Conservation (phyloP, 1,140 invertebrate species). For the Lepidostoma basale region DNA sequence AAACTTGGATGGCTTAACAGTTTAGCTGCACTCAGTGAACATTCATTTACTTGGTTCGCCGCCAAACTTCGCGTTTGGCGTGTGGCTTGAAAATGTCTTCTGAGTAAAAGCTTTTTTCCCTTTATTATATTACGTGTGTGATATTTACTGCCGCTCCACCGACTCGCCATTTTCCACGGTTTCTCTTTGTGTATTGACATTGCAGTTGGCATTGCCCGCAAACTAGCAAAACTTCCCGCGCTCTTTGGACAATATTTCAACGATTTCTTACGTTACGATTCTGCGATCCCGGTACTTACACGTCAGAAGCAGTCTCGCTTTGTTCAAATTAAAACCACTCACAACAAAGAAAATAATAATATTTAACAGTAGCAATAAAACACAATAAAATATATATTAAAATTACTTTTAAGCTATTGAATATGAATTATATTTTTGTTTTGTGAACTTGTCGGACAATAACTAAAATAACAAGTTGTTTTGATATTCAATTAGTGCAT, state of each 20-base stretch:
- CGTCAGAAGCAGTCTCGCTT: no score
- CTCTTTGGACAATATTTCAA: background rate
- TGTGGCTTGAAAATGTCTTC: background rate
- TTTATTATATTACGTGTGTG: background rate
- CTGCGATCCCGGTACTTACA: background rate
- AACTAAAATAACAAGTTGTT: no score
- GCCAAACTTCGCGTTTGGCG: background rate
- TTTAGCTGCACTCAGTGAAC: background rate
- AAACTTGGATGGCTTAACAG: background rate
- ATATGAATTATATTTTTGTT: no score
- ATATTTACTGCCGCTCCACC: no score
- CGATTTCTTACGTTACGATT: slow-evolving; percentile 3
- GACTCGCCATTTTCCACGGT: background rate
- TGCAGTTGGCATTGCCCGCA: slow-evolving; percentile 7
- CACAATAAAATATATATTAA: no score
- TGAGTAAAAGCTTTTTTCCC: background rate
- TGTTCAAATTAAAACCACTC: no score
- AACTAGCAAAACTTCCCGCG: slow-evolving; percentile 6
- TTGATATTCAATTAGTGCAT: no score
- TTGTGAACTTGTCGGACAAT: no score
- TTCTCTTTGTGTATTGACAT: slow-evolving; percentile 1
- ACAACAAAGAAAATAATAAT: no score
- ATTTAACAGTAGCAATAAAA: no score
- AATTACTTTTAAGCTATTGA: no score
- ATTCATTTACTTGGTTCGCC: background rate